Conservation (phyloP, 2,888 invertebrate genomes). For the Lymantria monacha region DNA sequence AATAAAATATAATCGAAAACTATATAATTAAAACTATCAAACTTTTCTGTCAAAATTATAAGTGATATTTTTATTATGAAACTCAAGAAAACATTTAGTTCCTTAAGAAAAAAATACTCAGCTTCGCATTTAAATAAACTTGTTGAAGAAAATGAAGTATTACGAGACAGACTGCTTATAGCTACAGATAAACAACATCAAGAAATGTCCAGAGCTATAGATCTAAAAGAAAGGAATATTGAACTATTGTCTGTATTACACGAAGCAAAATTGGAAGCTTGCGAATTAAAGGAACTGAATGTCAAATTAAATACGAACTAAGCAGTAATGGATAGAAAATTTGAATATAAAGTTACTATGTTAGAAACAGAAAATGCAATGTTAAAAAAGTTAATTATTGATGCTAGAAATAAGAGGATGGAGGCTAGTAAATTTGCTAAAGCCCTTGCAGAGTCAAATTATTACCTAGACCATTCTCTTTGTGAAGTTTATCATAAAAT, state of each 20-base stretch:
- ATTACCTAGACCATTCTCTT: constrained; percentile 50
- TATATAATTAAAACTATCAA: no score
- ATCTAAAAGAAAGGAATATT: constrained; percentile 54
- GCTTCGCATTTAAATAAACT: constrained; percentile 24
- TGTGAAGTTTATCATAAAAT: constrained; percentile 44
- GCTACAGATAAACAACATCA: constrained; percentile 67
- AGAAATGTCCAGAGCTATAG: constrained; percentile 70
- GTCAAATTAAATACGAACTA: neutral
- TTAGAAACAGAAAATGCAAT: constrained; percentile 41
- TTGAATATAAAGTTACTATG: neutral
- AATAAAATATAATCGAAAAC: no score
- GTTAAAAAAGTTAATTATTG: constrained; percentile 43
- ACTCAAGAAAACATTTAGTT: constrained; percentile 27
- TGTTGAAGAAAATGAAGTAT: constrained; percentile 43
- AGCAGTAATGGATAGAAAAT: neutral
- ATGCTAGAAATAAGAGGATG: constrained; percentile 46
- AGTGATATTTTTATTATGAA: constrained; percentile 31
- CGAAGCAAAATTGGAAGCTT: constrained; percentile 42
- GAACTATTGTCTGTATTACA: constrained; percentile 43
- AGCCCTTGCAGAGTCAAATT: constrained; percentile 57
- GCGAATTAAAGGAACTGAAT: constrained; percentile 23
- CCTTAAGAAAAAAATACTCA: constrained; percentile 12
- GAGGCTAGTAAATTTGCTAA: constrained; percentile 56
- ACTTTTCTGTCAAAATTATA: neutral
- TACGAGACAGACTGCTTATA: constrained; percentile 43